Evolutionary conservation across 2,888 invertebrate genomes (phyloP).

Genomic region (Schizotus pectinicornis): DNA sequence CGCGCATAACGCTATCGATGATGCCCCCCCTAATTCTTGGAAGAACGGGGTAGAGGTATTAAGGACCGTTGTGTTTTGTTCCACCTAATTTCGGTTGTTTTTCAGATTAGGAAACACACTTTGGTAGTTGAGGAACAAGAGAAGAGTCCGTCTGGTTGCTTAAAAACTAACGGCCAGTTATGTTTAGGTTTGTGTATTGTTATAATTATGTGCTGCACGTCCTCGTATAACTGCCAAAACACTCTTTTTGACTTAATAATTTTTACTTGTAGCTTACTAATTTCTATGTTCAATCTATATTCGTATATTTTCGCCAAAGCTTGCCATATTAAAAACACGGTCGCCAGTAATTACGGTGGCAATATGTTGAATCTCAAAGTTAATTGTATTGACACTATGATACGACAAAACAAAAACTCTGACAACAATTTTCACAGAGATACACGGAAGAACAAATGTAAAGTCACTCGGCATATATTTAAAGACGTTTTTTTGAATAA

Average conservation of each 20-base stretch:
- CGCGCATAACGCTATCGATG: conserved; percentile 62
- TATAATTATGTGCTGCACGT: conserved; percentile 51
- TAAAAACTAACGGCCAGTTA: conserved; percentile 51
- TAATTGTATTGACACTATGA: conserved; percentile 22
- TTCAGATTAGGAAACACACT: conserved; percentile 53
- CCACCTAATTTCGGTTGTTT: conserved; percentile 1
- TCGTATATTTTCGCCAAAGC: conserved; percentile 24
- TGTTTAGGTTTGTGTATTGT: conserved; percentile 59
- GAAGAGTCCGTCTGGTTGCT: conserved; percentile 53
- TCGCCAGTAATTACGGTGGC: conserved; percentile 16
- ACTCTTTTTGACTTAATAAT: conserved; percentile 43
- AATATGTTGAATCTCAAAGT: conserved; percentile 9
- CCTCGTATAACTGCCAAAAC: conserved; percentile 41
- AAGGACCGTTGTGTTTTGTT: conserved; percentile 18
- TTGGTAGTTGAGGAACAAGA: conserved; percentile 50
- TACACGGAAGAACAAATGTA: conserved; percentile 31
- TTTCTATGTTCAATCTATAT: conserved; percentile 33
- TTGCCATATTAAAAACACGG: conserved; percentile 18
- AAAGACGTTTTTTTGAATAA: conserved; percentile 25
- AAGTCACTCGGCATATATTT: conserved; percentile 29
- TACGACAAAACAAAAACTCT: conserved; percentile 46
- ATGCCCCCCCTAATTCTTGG: conserved; percentile 64
- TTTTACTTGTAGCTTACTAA: conserved; percentile 43
- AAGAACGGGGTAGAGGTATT: conserved; percentile 69
- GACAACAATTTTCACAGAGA: conserved; percentile 55